These are phyloP conservation scores for Eurystomus glaucurus DNA, from an alignment of 2,797 vertebrate species.

Conservation along the genomic window DNA sequence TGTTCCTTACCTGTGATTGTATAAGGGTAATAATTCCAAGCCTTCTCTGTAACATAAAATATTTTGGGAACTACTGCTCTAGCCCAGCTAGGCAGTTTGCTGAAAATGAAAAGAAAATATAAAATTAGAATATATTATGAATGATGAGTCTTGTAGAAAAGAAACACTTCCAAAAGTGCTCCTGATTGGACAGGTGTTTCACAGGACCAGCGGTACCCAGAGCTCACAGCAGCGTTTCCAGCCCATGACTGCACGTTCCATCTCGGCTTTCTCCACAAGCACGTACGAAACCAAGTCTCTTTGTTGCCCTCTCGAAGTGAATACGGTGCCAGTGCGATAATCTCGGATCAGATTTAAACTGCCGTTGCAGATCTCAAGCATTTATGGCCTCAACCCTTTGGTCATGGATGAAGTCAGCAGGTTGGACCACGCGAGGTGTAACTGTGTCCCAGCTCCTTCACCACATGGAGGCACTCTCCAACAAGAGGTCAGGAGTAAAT, in stretches of 20 bases:
- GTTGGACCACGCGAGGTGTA: background rate
- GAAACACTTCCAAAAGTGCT: background rate
- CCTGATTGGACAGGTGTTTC: background rate
- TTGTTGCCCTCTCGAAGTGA: background rate
- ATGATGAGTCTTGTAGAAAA: background rate
- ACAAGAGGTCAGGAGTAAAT: background rate
- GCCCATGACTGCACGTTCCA: background rate
- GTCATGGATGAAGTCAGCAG: background rate
- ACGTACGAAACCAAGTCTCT: fast-evolving
- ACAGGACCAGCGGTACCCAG: background rate
- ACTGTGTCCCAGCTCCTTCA: background rate
- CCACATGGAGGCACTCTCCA: constrained; percentile 62
- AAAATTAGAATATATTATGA: background rate
- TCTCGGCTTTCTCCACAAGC: background rate
- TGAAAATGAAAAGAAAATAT: constrained; percentile 75
- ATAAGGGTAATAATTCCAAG: constrained; percentile 98
- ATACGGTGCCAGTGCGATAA: fast-evolving
- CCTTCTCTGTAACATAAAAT: constrained; percentile 98
- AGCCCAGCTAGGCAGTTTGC: constrained; percentile 97
- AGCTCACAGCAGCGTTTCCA: background rate
- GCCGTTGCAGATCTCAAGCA: background rate
- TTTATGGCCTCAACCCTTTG: background rate
- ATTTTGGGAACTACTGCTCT: constrained; percentile 97
- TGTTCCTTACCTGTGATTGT: constrained; percentile 93
- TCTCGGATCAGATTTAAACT: background rate